phyloP scores from a whole-genome alignment of 1,140 invertebrate species.

The Piezodorus guildinii region DNA sequence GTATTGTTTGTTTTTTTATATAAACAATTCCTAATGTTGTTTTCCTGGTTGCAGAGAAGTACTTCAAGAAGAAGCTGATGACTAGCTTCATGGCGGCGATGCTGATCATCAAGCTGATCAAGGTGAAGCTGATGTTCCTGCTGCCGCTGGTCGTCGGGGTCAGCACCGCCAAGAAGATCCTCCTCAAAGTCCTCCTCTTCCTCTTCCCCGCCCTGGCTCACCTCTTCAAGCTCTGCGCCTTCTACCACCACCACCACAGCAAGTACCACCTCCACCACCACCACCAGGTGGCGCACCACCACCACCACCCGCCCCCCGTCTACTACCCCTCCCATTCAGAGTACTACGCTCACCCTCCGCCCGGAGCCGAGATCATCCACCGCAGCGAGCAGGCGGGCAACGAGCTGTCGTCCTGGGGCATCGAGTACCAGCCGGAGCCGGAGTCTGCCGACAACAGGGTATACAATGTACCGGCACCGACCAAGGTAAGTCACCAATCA shows the following conservation, averaged over 20 bases:
- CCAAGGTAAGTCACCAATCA: too few species aligned
- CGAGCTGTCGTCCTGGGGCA: constrained; percentile 29
- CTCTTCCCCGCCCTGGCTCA: constrained; percentile 67
- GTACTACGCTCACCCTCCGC: constrained; percentile 18
- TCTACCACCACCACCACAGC: constrained; percentile 56
- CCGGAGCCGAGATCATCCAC: constrained; percentile 6
- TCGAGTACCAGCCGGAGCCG: constrained; percentile 20
- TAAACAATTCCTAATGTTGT: too few species aligned
- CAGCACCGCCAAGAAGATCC: constrained; percentile 65
- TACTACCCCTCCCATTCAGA: constrained; percentile 20
- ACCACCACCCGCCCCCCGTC: constrained; percentile 38
- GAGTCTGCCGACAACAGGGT: not conserved
- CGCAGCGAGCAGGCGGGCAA: constrained; percentile 25
- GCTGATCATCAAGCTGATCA: constrained; percentile 65
- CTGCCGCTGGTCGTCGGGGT: constrained; percentile 42
- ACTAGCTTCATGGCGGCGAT: constrained; percentile 58
- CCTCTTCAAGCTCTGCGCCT: constrained; percentile 71
- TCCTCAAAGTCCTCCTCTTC: constrained; percentile 66
- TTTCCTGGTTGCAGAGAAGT: constrained; percentile 61
- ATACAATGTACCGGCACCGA: not conserved
- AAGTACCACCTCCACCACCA: constrained; percentile 73
- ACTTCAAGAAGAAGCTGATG: constrained; percentile 59
- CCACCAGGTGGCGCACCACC: constrained; percentile 42
- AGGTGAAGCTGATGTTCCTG: constrained; percentile 30
- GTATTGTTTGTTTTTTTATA: too few species aligned